These are phyloP conservation scores for Osmerus mordax DNA, from an alignment of 2,113 vertebrate genomes.

Conservation along the genomic window DNA sequence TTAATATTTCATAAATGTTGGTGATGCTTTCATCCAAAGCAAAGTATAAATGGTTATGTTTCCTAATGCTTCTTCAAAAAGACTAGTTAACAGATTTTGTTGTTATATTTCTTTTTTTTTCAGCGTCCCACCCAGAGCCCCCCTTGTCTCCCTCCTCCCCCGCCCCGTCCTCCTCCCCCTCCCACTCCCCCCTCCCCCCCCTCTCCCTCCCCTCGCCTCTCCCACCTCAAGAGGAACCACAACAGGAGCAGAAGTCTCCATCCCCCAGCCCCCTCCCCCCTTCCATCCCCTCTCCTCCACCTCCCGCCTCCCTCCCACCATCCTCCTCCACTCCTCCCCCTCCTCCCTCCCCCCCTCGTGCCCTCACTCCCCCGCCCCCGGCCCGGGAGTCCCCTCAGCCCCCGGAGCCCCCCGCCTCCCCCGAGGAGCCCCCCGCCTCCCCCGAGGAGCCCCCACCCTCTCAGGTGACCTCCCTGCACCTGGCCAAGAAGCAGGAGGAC, in stretches of 20 bases:
- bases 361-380: neutral
- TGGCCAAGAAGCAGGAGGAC: conserved; percentile 87
- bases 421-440: conserved; percentile 57
- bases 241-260: conserved; percentile 38
- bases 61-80: too few species aligned
- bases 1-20: too few species aligned
- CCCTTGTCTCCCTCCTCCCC: conserved; percentile 52
- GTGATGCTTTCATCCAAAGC: too few species aligned
- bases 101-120: neutral
- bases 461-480: conserved; percentile 77
- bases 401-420: too few species aligned
- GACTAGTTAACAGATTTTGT: too few species aligned
- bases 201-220: conserved; percentile 49
- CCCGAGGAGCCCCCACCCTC: conserved; percentile 69
- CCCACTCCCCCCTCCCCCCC: conserved; percentile 47
- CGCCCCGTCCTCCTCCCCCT: conserved; percentile 45
- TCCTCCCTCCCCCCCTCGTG: conserved; percentile 40
- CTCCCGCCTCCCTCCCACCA: conserved; percentile 36
- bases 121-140: conserved; percentile 60
- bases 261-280: conserved; percentile 36
- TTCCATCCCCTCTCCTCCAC: conserved; percentile 36
- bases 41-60: too few species aligned
- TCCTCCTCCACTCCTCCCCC: conserved; percentile 21
- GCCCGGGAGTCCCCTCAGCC: conserved; percentile 52
- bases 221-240: conserved; percentile 65